Percentiles rank a stretch among this genome's conserved stretches.
Evolutionary conservation across 2,888 invertebrate genomes (phyloP).

Genomic region (Tetramorium bicarinatum): DNA sequence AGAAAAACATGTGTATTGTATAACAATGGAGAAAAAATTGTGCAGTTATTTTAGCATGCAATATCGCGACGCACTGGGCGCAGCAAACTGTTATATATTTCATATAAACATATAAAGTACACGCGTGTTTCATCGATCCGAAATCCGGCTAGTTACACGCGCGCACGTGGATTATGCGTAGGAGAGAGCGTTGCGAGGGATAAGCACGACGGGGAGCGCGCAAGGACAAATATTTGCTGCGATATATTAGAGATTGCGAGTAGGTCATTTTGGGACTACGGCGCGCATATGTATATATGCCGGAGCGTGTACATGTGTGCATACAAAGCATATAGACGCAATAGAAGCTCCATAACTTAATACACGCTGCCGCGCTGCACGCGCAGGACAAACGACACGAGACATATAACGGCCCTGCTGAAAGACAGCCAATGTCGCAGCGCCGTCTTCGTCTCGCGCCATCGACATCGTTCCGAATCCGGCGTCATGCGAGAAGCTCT

Average conservation of each 20-base stretch:
- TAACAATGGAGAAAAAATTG: background rate
- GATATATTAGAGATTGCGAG: slow-evolving; percentile 50
- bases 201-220: slow-evolving; percentile 30
- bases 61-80: background rate
- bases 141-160: background rate
- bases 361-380: slow-evolving; percentile 18
- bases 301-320: background rate
- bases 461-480: slow-evolving; percentile 53
- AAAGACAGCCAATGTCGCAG: slow-evolving; percentile 60
- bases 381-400: slow-evolving; percentile 27
- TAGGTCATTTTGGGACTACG: slow-evolving; percentile 41
- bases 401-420: slow-evolving; percentile 27
- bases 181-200: slow-evolving; percentile 20
- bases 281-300: background rate
- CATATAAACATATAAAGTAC: background rate
- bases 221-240: slow-evolving; percentile 40
- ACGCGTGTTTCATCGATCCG: background rate
- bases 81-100: background rate
- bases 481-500: slow-evolving; percentile 63
- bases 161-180: slow-evolving; percentile 18
- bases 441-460: slow-evolving; percentile 63
- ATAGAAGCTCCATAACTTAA: slow-evolving; percentile 43
- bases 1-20: background rate
- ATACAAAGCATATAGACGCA: slow-evolving; percentile 17
- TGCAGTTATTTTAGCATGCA: background rate